phyloP scores from a whole-genome alignment of 1,140 invertebrate genomes.

The Kradibia gibbosae region DNA sequence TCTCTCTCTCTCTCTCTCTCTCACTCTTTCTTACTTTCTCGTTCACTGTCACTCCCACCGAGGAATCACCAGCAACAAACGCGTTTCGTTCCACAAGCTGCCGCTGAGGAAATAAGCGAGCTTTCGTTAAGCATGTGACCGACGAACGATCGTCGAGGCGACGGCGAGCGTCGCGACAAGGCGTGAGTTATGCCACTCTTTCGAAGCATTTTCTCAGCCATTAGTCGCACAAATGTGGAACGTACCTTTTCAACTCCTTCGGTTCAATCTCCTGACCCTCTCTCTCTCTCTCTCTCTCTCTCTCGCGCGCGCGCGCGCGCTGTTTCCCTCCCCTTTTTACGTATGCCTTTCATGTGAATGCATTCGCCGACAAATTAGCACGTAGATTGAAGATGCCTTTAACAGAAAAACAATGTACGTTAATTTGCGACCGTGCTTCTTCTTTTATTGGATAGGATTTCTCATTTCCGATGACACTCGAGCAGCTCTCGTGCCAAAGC shows the following conservation, averaged over 20 bases:
- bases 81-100: neutral
- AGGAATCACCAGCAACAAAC: no score
- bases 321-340: no score
- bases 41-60: no score
- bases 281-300: no score
- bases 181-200: neutral
- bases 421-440: no score
- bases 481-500: no score
- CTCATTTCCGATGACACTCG: no score
- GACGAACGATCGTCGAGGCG: neutral
- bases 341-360: neutral
- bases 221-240: neutral
- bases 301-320: no score
- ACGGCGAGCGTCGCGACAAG: neutral
- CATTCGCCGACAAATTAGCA: neutral
- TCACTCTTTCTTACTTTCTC: neutral
- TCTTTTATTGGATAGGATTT: no score
- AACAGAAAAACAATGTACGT: no score
- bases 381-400: neutral
- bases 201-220: neutral
- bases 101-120: neutral
- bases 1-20: neutral
- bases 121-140: constrained; percentile 1
- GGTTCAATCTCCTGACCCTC: neutral
- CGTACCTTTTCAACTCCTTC: neutral